Evolutionary conservation across 2,888 invertebrate genomes (phyloP).

Genomic region (Monoplex corrugatus): DNA sequence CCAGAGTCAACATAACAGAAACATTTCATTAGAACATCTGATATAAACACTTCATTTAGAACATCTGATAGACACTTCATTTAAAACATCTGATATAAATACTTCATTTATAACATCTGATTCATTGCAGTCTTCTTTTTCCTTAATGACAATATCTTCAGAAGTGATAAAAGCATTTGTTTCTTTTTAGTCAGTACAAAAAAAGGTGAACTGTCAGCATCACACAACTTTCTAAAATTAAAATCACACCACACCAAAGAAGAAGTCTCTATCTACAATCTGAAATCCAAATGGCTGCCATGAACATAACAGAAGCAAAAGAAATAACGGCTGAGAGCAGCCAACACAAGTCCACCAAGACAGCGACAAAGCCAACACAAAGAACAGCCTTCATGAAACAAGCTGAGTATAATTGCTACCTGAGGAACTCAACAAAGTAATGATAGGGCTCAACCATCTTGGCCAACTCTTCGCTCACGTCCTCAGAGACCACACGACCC

Average conservation of each 20-base stretch:
- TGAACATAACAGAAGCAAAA: slow-evolving; percentile 8
- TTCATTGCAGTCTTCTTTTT: too few relatives aligned
- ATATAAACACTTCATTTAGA: too few relatives aligned
- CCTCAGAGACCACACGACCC: slow-evolving; percentile 87
- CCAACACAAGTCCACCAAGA: background rate
- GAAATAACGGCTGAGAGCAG: background rate
- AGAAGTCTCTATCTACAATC: background rate
- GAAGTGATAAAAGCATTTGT: slow-evolving; percentile 31
- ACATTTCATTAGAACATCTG: too few relatives aligned
- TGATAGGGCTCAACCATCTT: slow-evolving; percentile 88
- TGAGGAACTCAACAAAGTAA: slow-evolving; percentile 97
- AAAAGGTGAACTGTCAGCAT: background rate
- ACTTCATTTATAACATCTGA: too few relatives aligned
- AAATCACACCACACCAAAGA: background rate
- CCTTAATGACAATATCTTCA: background rate
- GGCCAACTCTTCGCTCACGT: slow-evolving; percentile 83
- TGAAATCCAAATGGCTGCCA: background rate
- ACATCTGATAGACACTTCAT: too few relatives aligned
- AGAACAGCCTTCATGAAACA: background rate
- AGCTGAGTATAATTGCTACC: slow-evolving; percentile 66
- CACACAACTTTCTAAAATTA: slow-evolving; percentile 2
- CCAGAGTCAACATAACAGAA: too few relatives aligned
- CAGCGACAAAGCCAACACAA: background rate
- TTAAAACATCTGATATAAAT: too few relatives aligned
- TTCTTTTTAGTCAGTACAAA: background rate